phyloP scores from a whole-genome alignment of 2,113 vertebrate species.

The Struthio camelus region DNA sequence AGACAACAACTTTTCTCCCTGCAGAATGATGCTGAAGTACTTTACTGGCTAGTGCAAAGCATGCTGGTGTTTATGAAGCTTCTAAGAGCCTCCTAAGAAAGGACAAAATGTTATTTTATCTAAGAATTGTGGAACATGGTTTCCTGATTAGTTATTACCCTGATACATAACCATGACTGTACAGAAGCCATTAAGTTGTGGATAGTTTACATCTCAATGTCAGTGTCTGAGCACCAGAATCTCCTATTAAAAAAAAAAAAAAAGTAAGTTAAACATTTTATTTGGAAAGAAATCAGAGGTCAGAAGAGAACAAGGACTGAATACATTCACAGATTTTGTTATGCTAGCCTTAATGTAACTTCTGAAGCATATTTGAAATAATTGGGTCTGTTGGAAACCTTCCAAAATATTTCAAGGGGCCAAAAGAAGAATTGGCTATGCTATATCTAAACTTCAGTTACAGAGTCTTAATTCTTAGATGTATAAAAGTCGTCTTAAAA shows the following conservation, averaged over 20 bases:
- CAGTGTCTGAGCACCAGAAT: background rate
- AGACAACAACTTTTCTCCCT: background rate
- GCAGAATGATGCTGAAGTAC: background rate
- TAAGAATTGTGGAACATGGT: background rate
- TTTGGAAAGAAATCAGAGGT: slow-evolving; percentile 59
- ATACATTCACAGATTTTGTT: slow-evolving; percentile 34
- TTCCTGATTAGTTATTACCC: background rate
- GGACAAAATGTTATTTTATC: background rate
- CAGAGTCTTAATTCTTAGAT: slow-evolving; percentile 66
- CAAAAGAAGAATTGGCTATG: slow-evolving; percentile 46
- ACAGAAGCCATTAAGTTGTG: background rate
- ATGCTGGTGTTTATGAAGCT: background rate
- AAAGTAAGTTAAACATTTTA: slow-evolving; percentile 44
- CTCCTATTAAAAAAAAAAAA: background rate
- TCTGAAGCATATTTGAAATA: slow-evolving; percentile 73
- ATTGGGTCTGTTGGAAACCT: slow-evolving; percentile 65
- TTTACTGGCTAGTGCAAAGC: background rate
- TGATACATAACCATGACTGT: background rate
- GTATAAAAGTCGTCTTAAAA: slow-evolving; percentile 27
- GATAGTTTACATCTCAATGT: slow-evolving; percentile 19
- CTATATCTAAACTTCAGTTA: slow-evolving; percentile 60
- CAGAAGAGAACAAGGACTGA: slow-evolving; percentile 42
- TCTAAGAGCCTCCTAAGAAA: background rate
- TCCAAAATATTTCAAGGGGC: slow-evolving; percentile 66
- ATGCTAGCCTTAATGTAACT: slow-evolving; percentile 50